Evolutionary conservation across 1,140 invertebrate genomes (phyloP).

Genomic region (Archegozetes longisetosus): DNA sequence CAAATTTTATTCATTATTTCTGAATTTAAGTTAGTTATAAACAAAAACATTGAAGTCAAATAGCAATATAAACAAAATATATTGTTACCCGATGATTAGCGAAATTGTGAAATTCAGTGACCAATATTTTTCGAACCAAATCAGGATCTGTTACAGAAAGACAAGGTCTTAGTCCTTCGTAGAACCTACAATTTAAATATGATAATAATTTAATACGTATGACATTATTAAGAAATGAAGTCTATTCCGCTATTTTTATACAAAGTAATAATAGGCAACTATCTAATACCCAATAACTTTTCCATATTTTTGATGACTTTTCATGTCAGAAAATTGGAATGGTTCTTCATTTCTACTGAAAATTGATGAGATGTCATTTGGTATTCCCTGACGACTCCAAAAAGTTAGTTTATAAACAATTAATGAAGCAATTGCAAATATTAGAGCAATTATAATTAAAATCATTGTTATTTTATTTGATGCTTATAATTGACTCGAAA

Average conservation of each 20-base stretch:
- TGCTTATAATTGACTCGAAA: not conserved
- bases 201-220: no score
- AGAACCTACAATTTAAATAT: no score
- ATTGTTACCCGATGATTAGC: conserved; percentile 3
- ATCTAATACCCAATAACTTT: not conserved
- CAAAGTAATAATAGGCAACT: no score
- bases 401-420: not conserved
- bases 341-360: not conserved
- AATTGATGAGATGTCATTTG: not conserved
- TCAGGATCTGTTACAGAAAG: conserved; percentile 10
- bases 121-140: conserved; percentile 10
- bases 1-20: no score
- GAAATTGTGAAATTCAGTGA: conserved; percentile 13
- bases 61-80: no score
- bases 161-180: conserved; percentile 5
- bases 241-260: no score
- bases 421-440: not conserved
- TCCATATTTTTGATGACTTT: not conserved
- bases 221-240: no score
- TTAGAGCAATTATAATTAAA: not conserved
- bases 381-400: not conserved
- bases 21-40: no score
- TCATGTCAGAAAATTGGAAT: not conserved
- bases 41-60: not conserved
- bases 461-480: not conserved